Conservation (phyloP, 2,888 invertebrate species). For the Lasioglossum figueresi region DNA sequence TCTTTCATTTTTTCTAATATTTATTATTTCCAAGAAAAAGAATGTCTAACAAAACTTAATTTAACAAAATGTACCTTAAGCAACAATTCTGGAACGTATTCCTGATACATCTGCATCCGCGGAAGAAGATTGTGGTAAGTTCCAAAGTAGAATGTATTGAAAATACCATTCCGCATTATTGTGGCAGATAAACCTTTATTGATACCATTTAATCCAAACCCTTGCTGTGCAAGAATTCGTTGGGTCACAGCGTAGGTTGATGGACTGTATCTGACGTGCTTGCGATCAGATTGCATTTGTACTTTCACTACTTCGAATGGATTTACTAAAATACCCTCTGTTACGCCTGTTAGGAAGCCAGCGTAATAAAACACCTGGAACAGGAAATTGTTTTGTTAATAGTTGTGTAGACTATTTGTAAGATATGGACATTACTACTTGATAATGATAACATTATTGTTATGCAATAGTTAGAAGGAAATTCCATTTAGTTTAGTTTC, state of each 20-base stretch:
- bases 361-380: conserved; percentile 94
- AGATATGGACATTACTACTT: background rate
- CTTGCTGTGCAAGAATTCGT: conserved; percentile 90
- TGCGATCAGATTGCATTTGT: conserved; percentile 91
- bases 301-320: conserved; percentile 99
- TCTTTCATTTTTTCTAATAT: no score
- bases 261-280: conserved; percentile 87
- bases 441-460: background rate
- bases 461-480: background rate
- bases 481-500: background rate
- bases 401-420: background rate
- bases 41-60: background rate
- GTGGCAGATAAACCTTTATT: conserved; percentile 96
- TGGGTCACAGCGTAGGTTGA: conserved; percentile 93
- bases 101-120: conserved; percentile 88
- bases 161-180: conserved; percentile 94
- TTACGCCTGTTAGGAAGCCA: conserved; percentile 94
- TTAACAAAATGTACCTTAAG: conserved; percentile 85
- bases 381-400: background rate
- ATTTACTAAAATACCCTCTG: conserved; percentile 96
- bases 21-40: background rate
- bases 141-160: conserved; percentile 97
- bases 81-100: conserved; percentile 89
- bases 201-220: conserved; percentile 92
- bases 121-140: conserved; percentile 93